Evolutionary conservation across 2,113 vertebrate genomes (phyloP).

Genomic region (Apaloderma vittatum): DNA sequence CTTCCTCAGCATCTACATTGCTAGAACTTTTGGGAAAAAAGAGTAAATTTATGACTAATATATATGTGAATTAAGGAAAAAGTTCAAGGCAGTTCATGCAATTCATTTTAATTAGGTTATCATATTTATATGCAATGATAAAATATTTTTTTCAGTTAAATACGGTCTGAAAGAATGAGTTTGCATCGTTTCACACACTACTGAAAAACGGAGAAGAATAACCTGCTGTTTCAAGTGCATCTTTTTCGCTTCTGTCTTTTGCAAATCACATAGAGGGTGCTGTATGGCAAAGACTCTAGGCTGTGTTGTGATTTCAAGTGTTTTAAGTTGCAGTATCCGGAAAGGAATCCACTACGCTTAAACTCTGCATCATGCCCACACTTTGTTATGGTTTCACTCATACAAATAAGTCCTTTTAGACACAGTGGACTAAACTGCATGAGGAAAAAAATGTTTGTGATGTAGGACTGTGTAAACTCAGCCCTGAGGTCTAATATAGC

Average conservation of each 20-base stretch:
- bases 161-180: neutral
- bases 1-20: neutral
- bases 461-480: neutral
- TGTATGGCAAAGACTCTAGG: neutral
- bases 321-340: neutral
- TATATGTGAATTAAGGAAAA: neutral
- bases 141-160: neutral
- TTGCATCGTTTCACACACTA: neutral
- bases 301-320: fast-evolving
- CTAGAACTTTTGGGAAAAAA: neutral
- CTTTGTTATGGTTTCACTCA: neutral
- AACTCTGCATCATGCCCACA: neutral
- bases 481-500: neutral
- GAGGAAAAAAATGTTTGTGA: neutral
- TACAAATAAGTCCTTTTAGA: neutral
- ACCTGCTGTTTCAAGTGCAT: neutral
- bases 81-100: neutral
- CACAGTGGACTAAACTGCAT: neutral
- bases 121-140: neutral
- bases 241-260: neutral
- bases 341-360: neutral
- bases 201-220: neutral
- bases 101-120: neutral
- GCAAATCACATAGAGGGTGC: neutral
- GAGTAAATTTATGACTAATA: neutral